Evolutionary conservation across 2,888 invertebrate genomes (phyloP), one percentile per base, ranked within the genome.

Genomic region (Synergus umbraculus): DNA sequence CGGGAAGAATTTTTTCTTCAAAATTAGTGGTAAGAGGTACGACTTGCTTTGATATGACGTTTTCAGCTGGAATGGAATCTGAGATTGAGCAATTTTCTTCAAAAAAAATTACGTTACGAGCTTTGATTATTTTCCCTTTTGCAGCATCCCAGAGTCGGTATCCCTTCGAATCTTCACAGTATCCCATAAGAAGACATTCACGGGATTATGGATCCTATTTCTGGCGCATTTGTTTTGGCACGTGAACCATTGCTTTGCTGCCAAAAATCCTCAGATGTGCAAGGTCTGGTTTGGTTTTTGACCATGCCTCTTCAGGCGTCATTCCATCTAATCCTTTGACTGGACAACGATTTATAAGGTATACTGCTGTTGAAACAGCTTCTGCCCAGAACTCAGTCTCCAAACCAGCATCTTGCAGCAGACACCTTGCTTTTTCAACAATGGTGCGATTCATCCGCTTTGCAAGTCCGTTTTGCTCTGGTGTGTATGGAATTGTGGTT

Each of bases 371-470:
- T 63, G 79, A n/a, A 4, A 82, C 37, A 49, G 79, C 82, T 64
- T 82, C 82, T 60, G 78, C 82, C 79, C 78, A 82, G 29, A 66
- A 66, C 5, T 43, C 2, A 9, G 13, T 66, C 13, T 76, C 77
- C 15, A 88, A 41, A 0, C 65, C 66, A 9, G 83, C 81, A 4
- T 86, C 80, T 0, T 83, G 43, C 5, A 88, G 81, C 84, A 88
- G 83, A 3, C 83, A 81, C 18, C 85, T 76, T 4, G 86, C 86
- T 73, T 77, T 84, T 76, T 86, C 86, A 4, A 83, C 79, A 1
- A 85, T 81, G 4, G 85, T 85, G 0, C 85, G 5, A 44, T 86
- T 87, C 43, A 77, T 69, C 54, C 85, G 76, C 67, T 87, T 83
- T 0, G 81, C 78, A 18, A 84, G 58, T 2, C 85, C 85, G n/a